Conservation (phyloP, 2,888 invertebrate genomes). For the Scaptomyza reducta region DNA sequence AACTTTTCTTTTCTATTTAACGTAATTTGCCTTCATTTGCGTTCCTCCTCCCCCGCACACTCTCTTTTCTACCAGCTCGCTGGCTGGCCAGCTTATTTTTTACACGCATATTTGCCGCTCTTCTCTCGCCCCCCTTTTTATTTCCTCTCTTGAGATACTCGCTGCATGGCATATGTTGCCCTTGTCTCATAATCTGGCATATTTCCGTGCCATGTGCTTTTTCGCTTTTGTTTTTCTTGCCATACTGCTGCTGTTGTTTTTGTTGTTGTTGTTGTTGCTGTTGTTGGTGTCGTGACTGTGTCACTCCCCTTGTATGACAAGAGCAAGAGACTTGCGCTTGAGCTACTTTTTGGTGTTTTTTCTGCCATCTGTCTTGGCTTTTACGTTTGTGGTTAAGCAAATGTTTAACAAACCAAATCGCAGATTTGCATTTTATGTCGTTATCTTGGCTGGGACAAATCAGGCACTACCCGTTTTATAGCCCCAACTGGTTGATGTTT, state of each 20-base stretch:
- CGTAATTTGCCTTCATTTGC: slow-evolving; percentile 80
- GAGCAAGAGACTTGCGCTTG: slow-evolving; percentile 44
- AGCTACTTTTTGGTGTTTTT: slow-evolving; percentile 39
- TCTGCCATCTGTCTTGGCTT: slow-evolving; percentile 36
- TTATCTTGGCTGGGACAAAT: slow-evolving; percentile 40
- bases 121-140: neutral
- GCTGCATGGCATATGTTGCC: slow-evolving; percentile 71
- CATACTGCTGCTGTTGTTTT: slow-evolving; percentile 18
- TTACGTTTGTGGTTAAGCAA: slow-evolving; percentile 79
- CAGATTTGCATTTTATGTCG: slow-evolving; percentile 78
- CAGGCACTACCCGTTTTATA: slow-evolving; percentile 48
- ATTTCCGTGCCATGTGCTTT: slow-evolving; percentile 56
- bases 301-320: slow-evolving; percentile 59
- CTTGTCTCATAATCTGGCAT: slow-evolving; percentile 76
- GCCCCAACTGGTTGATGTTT: slow-evolving; percentile 40
- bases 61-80: slow-evolving; percentile 10
- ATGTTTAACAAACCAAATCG: slow-evolving; percentile 81
- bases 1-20: slow-evolving; percentile 80
- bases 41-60: slow-evolving; percentile 20
- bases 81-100: slow-evolving; percentile 56
- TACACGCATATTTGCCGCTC: slow-evolving; percentile 31
- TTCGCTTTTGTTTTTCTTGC: slow-evolving; percentile 46
- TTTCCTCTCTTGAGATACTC: slow-evolving; percentile 17
- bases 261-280: slow-evolving; percentile 38
- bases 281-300: slow-evolving; percentile 47